Conservation (phyloP, 2,797 vertebrate species). For the Hypotaenidia okinawae region DNA sequence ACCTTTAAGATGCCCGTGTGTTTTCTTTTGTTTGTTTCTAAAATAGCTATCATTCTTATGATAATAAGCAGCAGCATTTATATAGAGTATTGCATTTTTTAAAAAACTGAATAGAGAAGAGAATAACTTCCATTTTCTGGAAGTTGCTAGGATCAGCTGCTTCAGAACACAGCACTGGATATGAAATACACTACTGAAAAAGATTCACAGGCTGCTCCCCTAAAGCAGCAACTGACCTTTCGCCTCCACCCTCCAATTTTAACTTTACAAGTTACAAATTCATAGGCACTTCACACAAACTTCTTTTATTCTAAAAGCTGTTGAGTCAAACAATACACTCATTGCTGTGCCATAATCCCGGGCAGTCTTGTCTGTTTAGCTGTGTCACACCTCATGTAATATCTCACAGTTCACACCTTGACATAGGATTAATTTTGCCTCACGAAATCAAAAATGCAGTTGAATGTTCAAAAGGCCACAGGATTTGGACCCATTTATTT, state of each 20-base stretch:
- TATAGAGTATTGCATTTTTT: constrained; percentile 32
- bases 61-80: constrained; percentile 50
- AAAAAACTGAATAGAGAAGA: background rate
- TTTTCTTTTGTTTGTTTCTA: constrained; percentile 26
- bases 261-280: background rate
- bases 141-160: constrained; percentile 46
- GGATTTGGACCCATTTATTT: background rate
- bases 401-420: background rate
- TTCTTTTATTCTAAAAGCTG: constrained; percentile 19
- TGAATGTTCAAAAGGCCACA: background rate
- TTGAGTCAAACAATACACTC: background rate
- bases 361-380: background rate
- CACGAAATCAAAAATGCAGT: constrained; percentile 20
- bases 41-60: constrained; percentile 44
- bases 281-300: background rate
- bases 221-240: background rate
- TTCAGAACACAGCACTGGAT: constrained; percentile 6
- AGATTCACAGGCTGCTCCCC: constrained; percentile 2
- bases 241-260: background rate
- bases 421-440: background rate
- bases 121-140: constrained; percentile 60
- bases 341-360: background rate
- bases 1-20: background rate
- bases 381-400: background rate
- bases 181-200: constrained; percentile 43